A percentile compares a stretch with the other conserved stretches of the same genome.
These are phyloP conservation scores for Drosophila aff. DNA, from an alignment of 1,140 invertebrate genomes.

Conservation along the genomic window DNA sequence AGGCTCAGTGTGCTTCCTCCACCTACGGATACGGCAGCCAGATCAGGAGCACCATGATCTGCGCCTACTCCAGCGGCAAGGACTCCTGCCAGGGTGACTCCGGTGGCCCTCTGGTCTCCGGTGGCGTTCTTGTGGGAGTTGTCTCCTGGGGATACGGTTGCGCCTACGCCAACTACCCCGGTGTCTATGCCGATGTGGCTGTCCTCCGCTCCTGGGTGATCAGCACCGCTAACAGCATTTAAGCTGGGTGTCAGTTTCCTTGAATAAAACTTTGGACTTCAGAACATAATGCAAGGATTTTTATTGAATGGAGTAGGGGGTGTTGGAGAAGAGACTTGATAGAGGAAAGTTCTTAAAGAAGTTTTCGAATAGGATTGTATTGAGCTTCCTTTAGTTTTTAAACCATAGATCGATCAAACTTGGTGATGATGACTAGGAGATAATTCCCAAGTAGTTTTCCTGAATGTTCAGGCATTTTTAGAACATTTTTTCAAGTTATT, in stretches of 20 bases:
- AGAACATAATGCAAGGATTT: neutral
- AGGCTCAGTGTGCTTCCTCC: conserved; percentile 36
- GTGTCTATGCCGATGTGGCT: conserved; percentile 87
- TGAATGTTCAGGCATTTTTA: too few species aligned
- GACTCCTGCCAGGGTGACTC: conserved; percentile 85
- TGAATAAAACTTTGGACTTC: conserved; percentile 8
- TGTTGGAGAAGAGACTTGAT: neutral
- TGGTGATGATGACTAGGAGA: too few species aligned
- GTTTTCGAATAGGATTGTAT: neutral
- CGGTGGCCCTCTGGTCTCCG: conserved; percentile 85
- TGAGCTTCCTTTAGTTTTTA: neutral
- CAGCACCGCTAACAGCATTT: conserved; percentile 28
- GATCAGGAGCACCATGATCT: conserved; percentile 82
- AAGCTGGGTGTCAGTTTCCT: conserved; percentile 39
- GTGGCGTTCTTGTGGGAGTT: conserved; percentile 86
- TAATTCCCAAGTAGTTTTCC: too few species aligned
- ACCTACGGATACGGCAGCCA: conserved; percentile 54
- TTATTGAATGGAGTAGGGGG: neutral
- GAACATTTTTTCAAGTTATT: too few species aligned
- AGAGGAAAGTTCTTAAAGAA: neutral
- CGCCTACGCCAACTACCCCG: conserved; percentile 86
- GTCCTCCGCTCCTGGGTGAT: conserved; percentile 60
- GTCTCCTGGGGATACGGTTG: conserved; percentile 89
- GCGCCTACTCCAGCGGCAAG: conserved; percentile 74
- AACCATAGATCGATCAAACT: too few species aligned